These are phyloP conservation scores for Ectemnius lituratus DNA, from an alignment of 2,888 invertebrate species.

Conservation along the genomic window DNA sequence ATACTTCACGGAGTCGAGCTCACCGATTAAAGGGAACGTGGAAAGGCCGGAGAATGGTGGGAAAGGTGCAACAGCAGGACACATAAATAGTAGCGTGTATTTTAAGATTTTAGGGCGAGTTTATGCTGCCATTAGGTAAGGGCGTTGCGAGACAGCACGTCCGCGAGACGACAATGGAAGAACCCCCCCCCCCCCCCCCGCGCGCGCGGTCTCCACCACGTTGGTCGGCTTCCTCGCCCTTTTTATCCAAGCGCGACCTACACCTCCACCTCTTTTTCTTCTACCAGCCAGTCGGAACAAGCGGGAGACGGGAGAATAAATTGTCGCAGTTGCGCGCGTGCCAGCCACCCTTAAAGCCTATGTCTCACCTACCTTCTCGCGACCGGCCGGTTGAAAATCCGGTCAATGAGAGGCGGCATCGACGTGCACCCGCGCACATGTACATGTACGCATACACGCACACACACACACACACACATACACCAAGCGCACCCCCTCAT, in stretches of 20 bases:
- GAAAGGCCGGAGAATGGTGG: conserved; percentile 18
- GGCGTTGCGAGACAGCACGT: conserved; percentile 56
- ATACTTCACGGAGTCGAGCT: no score
- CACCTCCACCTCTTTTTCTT: background rate
- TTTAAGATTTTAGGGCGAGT: conserved; percentile 75
- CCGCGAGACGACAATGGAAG: conserved; percentile 50
- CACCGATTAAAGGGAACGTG: conserved; percentile 1
- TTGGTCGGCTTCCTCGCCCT: conserved; percentile 21
- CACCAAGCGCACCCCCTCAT: background rate
- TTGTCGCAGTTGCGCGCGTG: conserved; percentile 63
- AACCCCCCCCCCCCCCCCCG: conserved; percentile 37
- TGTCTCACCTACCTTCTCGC: conserved; percentile 42
- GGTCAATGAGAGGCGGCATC: conserved; percentile 48
- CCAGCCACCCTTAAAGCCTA: conserved; percentile 52
- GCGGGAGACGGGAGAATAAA: conserved; percentile 61
- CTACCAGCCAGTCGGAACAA: conserved; percentile 23
- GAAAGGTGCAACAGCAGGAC: conserved; percentile 74
- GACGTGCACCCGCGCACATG: conserved; percentile 22
- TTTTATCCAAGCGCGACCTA: conserved; percentile 11
- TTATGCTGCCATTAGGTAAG: conserved; percentile 71
- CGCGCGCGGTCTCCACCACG: conserved; percentile 15
- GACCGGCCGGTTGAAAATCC: conserved; percentile 33
- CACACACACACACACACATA: no score
- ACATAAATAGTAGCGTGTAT: conserved; percentile 76
- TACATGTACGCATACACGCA: background rate